Conservation (phyloP, 2,888 invertebrate genomes). For the Sclerodermus sp. region DNA sequence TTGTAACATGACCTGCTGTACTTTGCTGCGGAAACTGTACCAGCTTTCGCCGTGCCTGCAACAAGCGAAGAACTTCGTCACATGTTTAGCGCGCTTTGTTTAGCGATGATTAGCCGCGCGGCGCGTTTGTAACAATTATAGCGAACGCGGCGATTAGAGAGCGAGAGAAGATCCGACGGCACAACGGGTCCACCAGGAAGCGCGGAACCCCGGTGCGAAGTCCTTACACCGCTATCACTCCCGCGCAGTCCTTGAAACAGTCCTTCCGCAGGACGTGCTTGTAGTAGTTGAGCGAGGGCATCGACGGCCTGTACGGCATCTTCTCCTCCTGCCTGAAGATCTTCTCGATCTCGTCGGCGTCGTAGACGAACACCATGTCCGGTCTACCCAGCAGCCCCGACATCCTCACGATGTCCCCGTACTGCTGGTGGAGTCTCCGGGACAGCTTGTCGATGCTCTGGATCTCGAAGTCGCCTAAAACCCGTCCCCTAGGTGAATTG, state of each 20-base stretch:
- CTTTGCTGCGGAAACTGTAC: constrained; percentile 76
- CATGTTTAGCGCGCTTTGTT: too few species aligned
- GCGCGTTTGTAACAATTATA: too few species aligned
- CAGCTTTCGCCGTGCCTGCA: constrained; percentile 79
- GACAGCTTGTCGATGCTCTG: constrained; percentile 70
- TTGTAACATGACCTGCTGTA: constrained; percentile 76
- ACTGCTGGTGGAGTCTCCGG: constrained; percentile 62
- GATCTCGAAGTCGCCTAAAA: constrained; percentile 66
- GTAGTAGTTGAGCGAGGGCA: constrained; percentile 75
- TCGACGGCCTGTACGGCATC: constrained; percentile 72
- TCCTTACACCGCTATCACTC: constrained; percentile 75
- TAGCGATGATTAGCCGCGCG: too few species aligned
- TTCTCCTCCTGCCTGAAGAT: constrained; percentile 71
- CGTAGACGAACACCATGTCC: constrained; percentile 74
- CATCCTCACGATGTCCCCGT: constrained; percentile 71
- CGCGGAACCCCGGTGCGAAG: too few species aligned
- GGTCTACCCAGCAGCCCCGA: constrained; percentile 70
- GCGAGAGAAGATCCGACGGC: too few species aligned
- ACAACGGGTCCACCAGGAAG: too few species aligned
- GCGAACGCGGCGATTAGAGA: too few species aligned
- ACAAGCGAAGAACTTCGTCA: too few species aligned
- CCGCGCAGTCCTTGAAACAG: constrained; percentile 69
- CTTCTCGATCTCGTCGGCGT: constrained; percentile 70
- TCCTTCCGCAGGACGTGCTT: constrained; percentile 71
- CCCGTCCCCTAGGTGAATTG: background rate